Evolutionary conservation across 2,888 invertebrate genomes (phyloP).

Genomic region (Seladonia tumulorum): DNA sequence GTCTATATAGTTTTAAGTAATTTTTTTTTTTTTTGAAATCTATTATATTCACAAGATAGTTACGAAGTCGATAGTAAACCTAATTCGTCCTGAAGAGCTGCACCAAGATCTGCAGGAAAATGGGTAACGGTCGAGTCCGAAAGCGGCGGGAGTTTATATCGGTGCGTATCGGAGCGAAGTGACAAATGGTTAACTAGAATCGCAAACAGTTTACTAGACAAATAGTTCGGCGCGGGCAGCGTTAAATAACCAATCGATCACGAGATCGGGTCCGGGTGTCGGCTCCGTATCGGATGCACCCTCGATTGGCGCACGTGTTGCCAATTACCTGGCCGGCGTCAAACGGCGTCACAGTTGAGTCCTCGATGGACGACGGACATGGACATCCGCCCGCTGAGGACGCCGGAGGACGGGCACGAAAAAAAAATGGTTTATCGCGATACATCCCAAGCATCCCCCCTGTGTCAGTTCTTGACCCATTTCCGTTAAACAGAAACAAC

Average conservation of each 20-base stretch:
- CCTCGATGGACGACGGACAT: slow-evolving; percentile 11
- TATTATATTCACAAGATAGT: neutral
- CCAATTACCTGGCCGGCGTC: slow-evolving; percentile 43
- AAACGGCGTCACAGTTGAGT: slow-evolving; percentile 45
- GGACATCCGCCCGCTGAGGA: neutral
- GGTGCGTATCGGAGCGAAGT: neutral
- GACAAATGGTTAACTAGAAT: slow-evolving; percentile 53
- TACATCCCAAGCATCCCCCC: neutral
- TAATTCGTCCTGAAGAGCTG: neutral
- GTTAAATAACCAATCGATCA: slow-evolving; percentile 58
- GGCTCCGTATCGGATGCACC: neutral
- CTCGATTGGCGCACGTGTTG: slow-evolving; percentile 28
- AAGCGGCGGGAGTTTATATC: neutral
- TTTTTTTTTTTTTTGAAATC: neutral
- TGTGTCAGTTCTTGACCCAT: neutral
- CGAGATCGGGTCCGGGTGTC: slow-evolving; percentile 13
- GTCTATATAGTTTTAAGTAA: neutral
- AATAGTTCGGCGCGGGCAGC: slow-evolving; percentile 48
- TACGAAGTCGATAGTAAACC: neutral
- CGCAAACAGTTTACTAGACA: slow-evolving; percentile 50
- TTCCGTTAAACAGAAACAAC: neutral
- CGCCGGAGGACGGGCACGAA: neutral
- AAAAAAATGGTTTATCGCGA: slow-evolving; percentile 31
- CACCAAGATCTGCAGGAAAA: neutral
- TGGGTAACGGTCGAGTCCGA: neutral